Conservation (phyloP, 2,797 vertebrate species). For the Ibycter americanus region DNA sequence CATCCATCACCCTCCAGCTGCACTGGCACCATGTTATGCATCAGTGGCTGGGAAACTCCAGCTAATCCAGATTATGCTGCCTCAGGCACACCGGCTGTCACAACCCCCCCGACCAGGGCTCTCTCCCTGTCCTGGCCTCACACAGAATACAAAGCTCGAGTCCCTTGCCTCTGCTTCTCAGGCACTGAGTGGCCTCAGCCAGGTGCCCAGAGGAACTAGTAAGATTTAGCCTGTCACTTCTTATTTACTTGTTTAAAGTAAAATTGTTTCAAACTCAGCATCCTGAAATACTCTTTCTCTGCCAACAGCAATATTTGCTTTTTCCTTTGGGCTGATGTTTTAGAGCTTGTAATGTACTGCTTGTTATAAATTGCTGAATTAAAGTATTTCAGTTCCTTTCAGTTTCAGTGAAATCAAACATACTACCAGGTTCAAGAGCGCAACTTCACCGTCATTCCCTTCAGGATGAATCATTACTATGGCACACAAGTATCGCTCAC, state of each 20-base stretch:
- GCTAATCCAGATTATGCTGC: background rate
- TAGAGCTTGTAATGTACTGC: background rate
- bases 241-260: background rate
- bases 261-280: background rate
- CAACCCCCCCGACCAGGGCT: rapidly evolving
- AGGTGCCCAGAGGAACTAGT: background rate
- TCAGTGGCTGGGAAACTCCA: background rate
- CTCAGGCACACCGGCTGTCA: background rate
- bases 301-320: background rate
- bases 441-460: background rate
- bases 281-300: background rate
- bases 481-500: background rate
- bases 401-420: background rate
- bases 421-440: background rate
- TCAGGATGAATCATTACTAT: background rate
- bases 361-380: background rate
- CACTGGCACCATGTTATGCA: rapidly evolving
- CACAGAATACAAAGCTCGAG: background rate
- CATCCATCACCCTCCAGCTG: background rate
- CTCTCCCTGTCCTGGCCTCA: background rate
- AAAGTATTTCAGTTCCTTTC: background rate
- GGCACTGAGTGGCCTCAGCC: background rate
- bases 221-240: conserved; percentile 16
- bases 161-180: background rate
- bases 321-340: background rate